Base-by-base conservation (phyloP, 2,888 invertebrate genomes). In the Hemithea aestivaria region DNA sequence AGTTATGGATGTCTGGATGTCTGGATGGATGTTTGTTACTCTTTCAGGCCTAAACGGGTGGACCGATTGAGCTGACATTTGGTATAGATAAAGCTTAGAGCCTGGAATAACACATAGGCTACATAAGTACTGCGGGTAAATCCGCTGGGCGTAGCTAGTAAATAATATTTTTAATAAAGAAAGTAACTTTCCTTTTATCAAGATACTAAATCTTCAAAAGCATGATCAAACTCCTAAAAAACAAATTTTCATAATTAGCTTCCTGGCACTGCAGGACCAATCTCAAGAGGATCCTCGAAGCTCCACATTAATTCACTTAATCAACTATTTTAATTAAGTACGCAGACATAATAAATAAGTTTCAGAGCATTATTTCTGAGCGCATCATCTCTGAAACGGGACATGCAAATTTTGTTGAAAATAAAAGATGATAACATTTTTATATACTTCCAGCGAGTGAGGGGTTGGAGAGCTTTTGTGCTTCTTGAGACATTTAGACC, bases 401-500 rank as follows among this genome's bases (percentile, higher is more conserved):
- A 79, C 80, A 83, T 87, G 85, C 81, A 82, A 85, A 85, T 85
- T 82, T 73, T 66, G 63, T 73, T 71, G 62, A 80, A 82, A 84
- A 82, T 81, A 83, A 83, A 85, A 85, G 71, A 78, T 75, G 70
- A 71, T 74, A 75, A 76, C 78, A 66, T 76, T 85, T 84, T 80
- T 75, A 75, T 76, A 76, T 69, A 72, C 69, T 78, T 77, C 80
- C 76, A 76, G 62, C 73, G 62, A 72, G 55, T 63, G 66, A 51
- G 66, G 56, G 58, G 58, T 50, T 51, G 51, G 42, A 54, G 51
- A 48, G 58, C 53, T 58, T 49, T 51, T 47, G 26, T 42, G 42
- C 6, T 6, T 11, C 7, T 22, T 12, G 34, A 25, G 6, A 10
- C n/a, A n/a, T 65, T 71, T 66, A 66, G 35, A 71, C 66, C 56